Evolutionary conservation across 64 coral and sea anemone species (phyloP).

Genomic region (Pocillopora damicornis): DNA sequence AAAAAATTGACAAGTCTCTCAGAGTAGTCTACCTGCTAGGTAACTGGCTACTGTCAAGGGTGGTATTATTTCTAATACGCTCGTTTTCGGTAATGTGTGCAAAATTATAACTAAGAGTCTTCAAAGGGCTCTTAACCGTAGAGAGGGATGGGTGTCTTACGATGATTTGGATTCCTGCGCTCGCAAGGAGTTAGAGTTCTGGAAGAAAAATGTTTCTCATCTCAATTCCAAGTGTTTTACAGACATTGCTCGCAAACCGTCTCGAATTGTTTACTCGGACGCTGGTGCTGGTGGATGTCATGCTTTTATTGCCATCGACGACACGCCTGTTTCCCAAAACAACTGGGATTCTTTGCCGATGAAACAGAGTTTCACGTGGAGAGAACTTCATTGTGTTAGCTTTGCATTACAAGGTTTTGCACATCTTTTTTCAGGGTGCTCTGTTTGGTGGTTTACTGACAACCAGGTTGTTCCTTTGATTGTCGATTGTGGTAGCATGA

Average conservation of each 20-base stretch:
- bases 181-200: conserved; percentile 36
- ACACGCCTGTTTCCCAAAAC: conserved; percentile 17
- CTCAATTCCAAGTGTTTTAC: background rate
- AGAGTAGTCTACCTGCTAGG: conserved; percentile 48
- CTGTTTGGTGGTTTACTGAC: conserved; percentile 56
- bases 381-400: conserved; percentile 46
- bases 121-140: conserved; percentile 23
- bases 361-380: conserved; percentile 61
- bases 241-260: background rate
- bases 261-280: conserved; percentile 53
- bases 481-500: conserved; percentile 57
- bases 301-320: conserved; percentile 43
- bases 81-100: conserved; percentile 67
- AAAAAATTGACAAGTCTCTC: conserved; percentile 20
- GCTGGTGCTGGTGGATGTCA: conserved; percentile 39
- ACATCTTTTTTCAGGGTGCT: background rate
- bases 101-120: conserved; percentile 62
- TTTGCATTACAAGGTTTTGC: conserved; percentile 42
- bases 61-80: conserved; percentile 42
- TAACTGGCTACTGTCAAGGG: conserved; percentile 54
- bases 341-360: conserved; percentile 39
- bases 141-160: conserved; percentile 19
- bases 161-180: background rate
- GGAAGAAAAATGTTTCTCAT: conserved; percentile 31
- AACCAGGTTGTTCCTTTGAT: conserved; percentile 49